Evolutionary conservation across 1,140 invertebrate genomes (phyloP).

Genomic region (Euschistus heros): DNA sequence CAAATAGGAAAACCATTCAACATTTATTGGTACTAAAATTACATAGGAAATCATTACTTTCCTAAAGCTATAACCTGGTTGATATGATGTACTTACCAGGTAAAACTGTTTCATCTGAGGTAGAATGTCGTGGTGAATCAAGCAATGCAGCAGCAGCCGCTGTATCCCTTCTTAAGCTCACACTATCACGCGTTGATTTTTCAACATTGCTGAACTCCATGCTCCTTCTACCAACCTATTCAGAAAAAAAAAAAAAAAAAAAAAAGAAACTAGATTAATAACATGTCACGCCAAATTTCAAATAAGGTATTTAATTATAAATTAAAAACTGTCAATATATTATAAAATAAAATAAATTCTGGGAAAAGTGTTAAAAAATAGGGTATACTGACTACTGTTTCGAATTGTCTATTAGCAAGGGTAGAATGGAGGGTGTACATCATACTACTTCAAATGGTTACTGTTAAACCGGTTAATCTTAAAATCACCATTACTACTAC

Average conservation of each 20-base stretch:
- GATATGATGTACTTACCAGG: constrained; percentile 27
- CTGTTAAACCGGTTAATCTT: no score
- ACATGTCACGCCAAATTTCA: no score
- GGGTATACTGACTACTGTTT: no score
- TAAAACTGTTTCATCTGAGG: constrained; percentile 16
- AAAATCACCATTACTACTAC: no score
- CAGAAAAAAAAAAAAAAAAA: neutral
- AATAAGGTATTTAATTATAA: no score
- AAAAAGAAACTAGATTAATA: neutral
- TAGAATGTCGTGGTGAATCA: constrained; percentile 22
- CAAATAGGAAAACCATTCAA: neutral
- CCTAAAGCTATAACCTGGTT: constrained; percentile 21
- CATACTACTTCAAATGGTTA: no score
- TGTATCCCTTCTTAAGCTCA: constrained; percentile 42
- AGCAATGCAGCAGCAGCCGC: constrained; percentile 33
- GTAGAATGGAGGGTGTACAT: no score
- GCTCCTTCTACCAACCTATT: constrained; percentile 56
- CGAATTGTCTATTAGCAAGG: no score
- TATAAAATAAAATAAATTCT: no score
- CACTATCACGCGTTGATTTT: constrained; percentile 38
- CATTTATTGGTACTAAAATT: neutral
- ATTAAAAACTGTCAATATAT: no score
- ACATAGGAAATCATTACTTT: neutral
- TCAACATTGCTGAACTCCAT: constrained; percentile 60
- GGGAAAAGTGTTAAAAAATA: no score